Conservation (phyloP, 2,888 invertebrate species). For the Mythimna albipuncta region DNA sequence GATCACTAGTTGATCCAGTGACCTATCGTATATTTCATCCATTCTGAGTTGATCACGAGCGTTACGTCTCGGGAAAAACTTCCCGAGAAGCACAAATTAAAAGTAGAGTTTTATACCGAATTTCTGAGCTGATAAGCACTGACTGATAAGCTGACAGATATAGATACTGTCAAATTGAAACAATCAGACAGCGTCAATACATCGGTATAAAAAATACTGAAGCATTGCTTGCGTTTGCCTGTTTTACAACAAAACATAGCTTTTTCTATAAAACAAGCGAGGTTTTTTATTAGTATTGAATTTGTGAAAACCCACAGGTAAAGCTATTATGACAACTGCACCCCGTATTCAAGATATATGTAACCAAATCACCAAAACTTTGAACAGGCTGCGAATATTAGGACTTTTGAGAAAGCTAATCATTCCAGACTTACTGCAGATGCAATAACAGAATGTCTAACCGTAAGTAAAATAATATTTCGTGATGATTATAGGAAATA, state of each 20-base stretch:
- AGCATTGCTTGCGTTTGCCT: background rate
- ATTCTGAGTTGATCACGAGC: too few relatives aligned
- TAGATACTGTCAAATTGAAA: conserved; percentile 11
- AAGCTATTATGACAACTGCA: conserved; percentile 3
- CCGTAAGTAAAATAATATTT: conserved; percentile 29
- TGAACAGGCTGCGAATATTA: background rate
- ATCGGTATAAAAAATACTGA: background rate
- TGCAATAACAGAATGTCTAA: conserved; percentile 25
- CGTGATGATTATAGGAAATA: background rate
- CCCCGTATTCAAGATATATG: background rate
- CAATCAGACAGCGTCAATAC: background rate
- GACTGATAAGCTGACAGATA: background rate
- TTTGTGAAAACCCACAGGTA: background rate
- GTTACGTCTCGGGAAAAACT: too few relatives aligned
- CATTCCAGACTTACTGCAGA: background rate
- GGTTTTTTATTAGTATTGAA: too few relatives aligned
- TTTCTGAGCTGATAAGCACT: too few relatives aligned
- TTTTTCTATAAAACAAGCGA: too few relatives aligned
- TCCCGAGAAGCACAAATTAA: too few relatives aligned
- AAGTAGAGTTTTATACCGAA: too few relatives aligned
- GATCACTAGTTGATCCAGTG: too few relatives aligned
- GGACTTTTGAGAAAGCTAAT: conserved; percentile 1
- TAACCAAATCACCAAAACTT: background rate
- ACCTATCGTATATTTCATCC: too few relatives aligned
- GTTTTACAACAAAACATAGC: background rate